These are phyloP conservation scores for Strigamia transsilvanica DNA, from an alignment of 2,888 invertebrate genomes.

Conservation along the genomic window DNA sequence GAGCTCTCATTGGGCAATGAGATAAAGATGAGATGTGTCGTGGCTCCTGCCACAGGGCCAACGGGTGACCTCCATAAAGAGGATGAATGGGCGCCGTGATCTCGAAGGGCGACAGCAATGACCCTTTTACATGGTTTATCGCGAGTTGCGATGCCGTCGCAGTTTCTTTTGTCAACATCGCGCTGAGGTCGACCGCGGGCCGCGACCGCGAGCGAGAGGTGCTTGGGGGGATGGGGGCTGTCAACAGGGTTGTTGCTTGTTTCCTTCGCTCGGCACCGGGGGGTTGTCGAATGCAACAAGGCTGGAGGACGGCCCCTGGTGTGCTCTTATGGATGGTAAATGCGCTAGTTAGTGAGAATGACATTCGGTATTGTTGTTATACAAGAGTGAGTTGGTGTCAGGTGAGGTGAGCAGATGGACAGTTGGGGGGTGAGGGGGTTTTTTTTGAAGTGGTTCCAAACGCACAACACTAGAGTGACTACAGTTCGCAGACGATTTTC, in stretches of 20 bases:
- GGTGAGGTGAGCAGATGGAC: background rate
- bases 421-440: background rate
- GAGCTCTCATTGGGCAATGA: background rate
- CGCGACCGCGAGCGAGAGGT: background rate
- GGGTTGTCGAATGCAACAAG: background rate
- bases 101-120: conserved; percentile 18
- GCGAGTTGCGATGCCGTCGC: conserved; percentile 22
- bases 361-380: conserved; percentile 27
- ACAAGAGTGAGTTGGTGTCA: background rate
- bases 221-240: background rate
- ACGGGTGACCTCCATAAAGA: conserved; percentile 5
- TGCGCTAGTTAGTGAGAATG: conserved; percentile 32
- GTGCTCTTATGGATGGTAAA: conserved; percentile 5
- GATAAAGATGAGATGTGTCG: conserved; percentile 40
- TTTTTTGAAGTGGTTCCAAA: background rate
- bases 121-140: conserved; percentile 32
- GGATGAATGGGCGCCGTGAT: conserved; percentile 27
- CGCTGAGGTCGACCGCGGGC: conserved; percentile 12
- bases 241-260: conserved; percentile 27
- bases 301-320: background rate
- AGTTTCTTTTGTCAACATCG: conserved; percentile 34
- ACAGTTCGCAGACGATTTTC: no score
- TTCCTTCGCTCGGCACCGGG: background rate
- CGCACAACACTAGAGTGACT: no score
- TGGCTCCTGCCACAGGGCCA: conserved; percentile 22